Percentiles rank a stretch among this genome's conserved stretches.
Conservation (phyloP, 2,797 vertebrate genomes). For the Enteromius mattozi region DNA sequence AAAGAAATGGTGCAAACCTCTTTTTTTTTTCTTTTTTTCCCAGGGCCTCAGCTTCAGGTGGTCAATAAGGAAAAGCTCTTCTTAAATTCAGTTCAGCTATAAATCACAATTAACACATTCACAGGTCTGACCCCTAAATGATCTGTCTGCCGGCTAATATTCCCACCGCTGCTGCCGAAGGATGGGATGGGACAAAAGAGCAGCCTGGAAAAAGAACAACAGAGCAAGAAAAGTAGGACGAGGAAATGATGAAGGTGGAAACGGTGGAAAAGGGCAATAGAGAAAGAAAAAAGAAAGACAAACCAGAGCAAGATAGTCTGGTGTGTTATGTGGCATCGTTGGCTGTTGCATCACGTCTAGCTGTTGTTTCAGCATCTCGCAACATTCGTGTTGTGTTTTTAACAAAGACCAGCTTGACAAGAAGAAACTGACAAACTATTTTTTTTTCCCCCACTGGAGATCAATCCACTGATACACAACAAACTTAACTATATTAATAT, state of each 20-base stretch:
- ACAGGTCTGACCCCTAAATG: conserved; percentile 63
- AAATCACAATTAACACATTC: conserved; percentile 66
- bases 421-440: not conserved
- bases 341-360: not conserved
- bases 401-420: not conserved
- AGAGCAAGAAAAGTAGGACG: conserved; percentile 48
- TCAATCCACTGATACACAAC: not conserved
- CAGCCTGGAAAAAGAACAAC: conserved; percentile 16
- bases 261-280: conserved; percentile 4
- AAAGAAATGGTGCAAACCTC: conserved; percentile 31
- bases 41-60: conserved; percentile 46
- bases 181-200: conserved; percentile 40
- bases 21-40: not conserved
- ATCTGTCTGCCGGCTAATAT: conserved; percentile 64
- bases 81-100: conserved; percentile 56
- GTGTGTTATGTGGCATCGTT: not conserved
- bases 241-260: conserved; percentile 25
- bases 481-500: not conserved
- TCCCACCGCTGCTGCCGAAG: conserved; percentile 48
- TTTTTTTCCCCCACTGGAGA: not conserved
- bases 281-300: not conserved
- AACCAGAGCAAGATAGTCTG: not conserved
- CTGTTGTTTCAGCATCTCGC: not conserved
- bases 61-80: conserved; percentile 60
- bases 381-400: not conserved